Percentiles rank a stretch among this genome's conserved stretches.
phyloP scores from a whole-genome alignment of 2,797 vertebrate genomes.

The Lacerta bilineata region DNA sequence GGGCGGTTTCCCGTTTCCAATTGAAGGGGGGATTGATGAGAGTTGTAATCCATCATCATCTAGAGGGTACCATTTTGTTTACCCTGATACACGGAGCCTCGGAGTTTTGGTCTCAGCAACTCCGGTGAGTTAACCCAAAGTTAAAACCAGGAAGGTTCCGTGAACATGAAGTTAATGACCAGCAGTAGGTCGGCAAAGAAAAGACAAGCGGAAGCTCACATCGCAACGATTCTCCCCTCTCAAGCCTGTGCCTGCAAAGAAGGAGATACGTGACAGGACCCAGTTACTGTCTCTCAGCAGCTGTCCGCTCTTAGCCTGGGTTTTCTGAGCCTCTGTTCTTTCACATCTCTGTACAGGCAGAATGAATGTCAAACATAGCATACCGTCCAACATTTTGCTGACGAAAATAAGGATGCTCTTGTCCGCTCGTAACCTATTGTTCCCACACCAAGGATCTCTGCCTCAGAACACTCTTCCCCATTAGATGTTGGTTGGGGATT shows the following conservation, averaged over 20 bases:
- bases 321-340: constrained; percentile 24
- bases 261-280: background rate
- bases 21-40: background rate
- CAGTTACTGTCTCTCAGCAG: background rate
- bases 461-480: background rate
- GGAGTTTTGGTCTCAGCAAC: too few relatives aligned
- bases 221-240: background rate
- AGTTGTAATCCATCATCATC: background rate
- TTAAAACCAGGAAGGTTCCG: too few relatives aligned
- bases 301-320: background rate
- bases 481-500: background rate
- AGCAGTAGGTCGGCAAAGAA: too few relatives aligned
- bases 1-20: too few relatives aligned
- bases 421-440: background rate
- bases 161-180: too few relatives aligned
- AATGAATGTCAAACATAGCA: constrained; percentile 29
- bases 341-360: background rate
- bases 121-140: too few relatives aligned
- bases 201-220: background rate
- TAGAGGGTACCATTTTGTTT: too few relatives aligned
- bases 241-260: background rate
- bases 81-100: too few relatives aligned
- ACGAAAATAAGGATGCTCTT: constrained; percentile 20
- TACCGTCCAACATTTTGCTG: constrained; percentile 5
- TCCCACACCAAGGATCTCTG: background rate